Evolutionary conservation across 1,140 invertebrate species (phyloP).

Genomic region (Calephelis virginiensis): DNA sequence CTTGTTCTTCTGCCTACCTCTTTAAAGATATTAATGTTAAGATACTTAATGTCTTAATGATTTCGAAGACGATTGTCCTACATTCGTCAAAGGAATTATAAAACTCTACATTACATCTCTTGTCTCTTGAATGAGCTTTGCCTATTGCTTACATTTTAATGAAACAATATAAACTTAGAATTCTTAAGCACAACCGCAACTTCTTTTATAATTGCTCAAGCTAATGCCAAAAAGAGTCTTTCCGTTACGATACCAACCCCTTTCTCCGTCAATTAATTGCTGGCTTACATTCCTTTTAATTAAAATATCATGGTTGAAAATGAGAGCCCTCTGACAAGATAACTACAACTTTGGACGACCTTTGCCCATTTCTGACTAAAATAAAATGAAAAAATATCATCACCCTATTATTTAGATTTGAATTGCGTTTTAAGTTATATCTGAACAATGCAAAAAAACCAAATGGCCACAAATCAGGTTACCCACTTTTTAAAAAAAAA

Average conservation of each 20-base stretch:
- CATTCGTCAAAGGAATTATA: too few relatives aligned
- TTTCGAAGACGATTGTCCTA: too few relatives aligned
- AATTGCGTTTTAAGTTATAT: not conserved
- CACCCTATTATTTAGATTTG: not conserved
- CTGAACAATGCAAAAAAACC: too few relatives aligned
- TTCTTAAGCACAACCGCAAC: not conserved
- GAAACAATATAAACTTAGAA: not conserved
- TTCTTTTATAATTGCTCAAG: not conserved
- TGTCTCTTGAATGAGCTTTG: too few relatives aligned
- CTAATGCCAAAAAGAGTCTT: not conserved
- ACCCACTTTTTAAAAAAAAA: too few relatives aligned
- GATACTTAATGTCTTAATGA: too few relatives aligned
- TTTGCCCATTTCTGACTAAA: not conserved
- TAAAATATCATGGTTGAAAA: slow-evolving; percentile 4
- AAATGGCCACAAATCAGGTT: too few relatives aligned
- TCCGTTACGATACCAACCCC: not conserved
- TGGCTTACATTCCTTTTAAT: slow-evolving; percentile 6
- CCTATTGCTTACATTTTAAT: not conserved
- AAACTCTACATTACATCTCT: too few relatives aligned
- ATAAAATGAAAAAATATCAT: not conserved
- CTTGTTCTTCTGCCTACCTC: too few relatives aligned
- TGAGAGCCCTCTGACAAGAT: not conserved
- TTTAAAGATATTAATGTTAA: too few relatives aligned
- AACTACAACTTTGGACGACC: slow-evolving; percentile 4
- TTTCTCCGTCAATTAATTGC: not conserved